Evolutionary conservation across 2,888 invertebrate species (phyloP), one percentile per base, ranked within the genome.

Genomic region (Thecophora atra): DNA sequence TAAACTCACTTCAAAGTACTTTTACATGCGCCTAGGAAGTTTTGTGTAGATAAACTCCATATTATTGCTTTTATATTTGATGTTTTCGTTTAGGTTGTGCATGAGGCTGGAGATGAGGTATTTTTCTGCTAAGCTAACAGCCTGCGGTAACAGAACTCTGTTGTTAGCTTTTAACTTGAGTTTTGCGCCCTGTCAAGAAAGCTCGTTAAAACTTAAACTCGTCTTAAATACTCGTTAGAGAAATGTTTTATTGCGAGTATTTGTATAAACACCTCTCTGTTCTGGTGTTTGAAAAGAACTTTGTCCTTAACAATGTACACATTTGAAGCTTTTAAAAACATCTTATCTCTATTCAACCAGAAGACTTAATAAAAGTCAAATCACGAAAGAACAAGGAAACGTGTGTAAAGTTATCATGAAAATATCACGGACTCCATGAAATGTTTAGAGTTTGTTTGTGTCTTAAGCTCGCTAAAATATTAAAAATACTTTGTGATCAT

Each of bases 151-250:
- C 1, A 1, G 17, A 1, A 15, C 47, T 15, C 47, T 47, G 47
- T 47, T 47, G 47, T 47, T 47, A n/a, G 47, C 47, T 47, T 47
- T 47, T 15, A 47, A 47, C 47, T 47, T 47, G 47, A 37, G 37
- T 37, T 47, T 5, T 1, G 47, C 13, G 47, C n/a, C n/a, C n/a
- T n/a, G n/a, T n/a, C n/a, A n/a, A n/a, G n/a, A n/a, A 47, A 15
- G 15, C 47, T 47, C 17, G 4, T 11, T 47, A 5, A n/a, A n/a
- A n/a, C n/a, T n/a, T n/a, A n/a, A n/a, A n/a, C n/a, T n/a, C n/a
- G 47, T 47, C 47, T n/a, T n/a, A 47, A 11, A 47, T 17, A 37
- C 17, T 47, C 47, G 47, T 47, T 37, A 47, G 17, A 47, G 47
- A n/a, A 37, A n/a, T 47, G 47, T 47, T 47, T 47, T 47, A 47